Evolutionary conservation across 2,113 vertebrate species (phyloP).

Genomic region (Tragelaphus scriptus): DNA sequence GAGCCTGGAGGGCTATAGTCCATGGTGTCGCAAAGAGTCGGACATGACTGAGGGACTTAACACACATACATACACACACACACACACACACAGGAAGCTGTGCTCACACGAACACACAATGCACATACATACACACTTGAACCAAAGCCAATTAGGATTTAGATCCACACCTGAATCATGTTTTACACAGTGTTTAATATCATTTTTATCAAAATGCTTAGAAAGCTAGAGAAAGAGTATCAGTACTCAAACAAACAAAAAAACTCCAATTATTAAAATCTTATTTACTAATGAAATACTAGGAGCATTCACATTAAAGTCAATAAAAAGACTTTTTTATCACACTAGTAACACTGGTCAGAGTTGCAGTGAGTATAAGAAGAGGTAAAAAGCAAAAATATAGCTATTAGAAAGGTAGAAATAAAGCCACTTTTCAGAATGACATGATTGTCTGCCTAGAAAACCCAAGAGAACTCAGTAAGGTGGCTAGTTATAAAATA

Average conservation of each 20-base stretch:
- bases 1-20: background rate
- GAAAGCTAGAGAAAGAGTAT: background rate
- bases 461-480: background rate
- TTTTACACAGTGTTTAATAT: background rate
- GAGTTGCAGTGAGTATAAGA: background rate
- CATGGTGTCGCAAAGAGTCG: background rate
- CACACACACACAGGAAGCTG: too few species aligned
- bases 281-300: background rate
- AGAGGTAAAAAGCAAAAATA: background rate
- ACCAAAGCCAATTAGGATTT: background rate
- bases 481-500: background rate
- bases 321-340: background rate
- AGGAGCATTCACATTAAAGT: background rate
- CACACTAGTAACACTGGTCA: background rate
- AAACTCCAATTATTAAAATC: background rate
- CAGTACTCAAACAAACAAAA: background rate
- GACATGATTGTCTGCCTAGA: background rate
- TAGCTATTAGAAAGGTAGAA: background rate
- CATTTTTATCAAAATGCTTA: slow-evolving; percentile 3
- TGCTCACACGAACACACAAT: too few species aligned
- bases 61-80: background rate
- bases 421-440: background rate
- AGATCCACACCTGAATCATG: background rate
- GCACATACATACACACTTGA: fast-evolving
- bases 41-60: background rate